A percentile compares a stretch with the other conserved stretches of the same genome.
These are phyloP conservation scores for Porites cylindrica DNA, from an alignment of 92 coral and sea anemone genomes.

Conservation along the genomic window DNA sequence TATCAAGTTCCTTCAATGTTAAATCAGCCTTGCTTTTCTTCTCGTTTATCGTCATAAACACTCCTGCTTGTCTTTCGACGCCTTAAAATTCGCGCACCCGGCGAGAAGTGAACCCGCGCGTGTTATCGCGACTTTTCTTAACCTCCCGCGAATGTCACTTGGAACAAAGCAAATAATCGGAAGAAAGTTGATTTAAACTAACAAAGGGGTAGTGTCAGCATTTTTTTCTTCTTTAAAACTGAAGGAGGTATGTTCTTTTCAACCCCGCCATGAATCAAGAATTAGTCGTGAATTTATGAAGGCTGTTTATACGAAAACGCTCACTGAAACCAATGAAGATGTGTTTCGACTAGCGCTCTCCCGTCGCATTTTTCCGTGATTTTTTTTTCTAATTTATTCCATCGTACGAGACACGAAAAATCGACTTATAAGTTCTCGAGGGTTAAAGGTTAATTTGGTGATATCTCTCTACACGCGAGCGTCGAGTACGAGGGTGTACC, in stretches of 20 bases:
- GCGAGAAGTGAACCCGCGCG: too few relatives aligned
- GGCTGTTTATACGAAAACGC: background rate
- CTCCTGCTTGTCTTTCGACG: slow-evolving; percentile 41
- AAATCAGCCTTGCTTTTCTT: too few relatives aligned
- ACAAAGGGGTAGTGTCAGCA: too few relatives aligned
- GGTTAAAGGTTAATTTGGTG: background rate
- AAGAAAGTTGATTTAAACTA: too few relatives aligned
- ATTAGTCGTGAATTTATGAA: too few relatives aligned
- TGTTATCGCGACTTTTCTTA: too few relatives aligned
- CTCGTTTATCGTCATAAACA: background rate
- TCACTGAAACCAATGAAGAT: background rate
- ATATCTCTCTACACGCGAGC: slow-evolving; percentile 11
- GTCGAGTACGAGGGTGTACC: background rate
- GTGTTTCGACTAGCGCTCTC: background rate
- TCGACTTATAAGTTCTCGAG: background rate
- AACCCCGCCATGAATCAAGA: too few relatives aligned
- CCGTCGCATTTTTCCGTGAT: background rate
- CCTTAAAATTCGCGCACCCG: background rate
- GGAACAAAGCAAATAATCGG: too few relatives aligned
- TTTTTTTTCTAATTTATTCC: background rate
- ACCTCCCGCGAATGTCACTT: too few relatives aligned
- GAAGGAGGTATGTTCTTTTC: too few relatives aligned
- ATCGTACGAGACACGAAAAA: background rate
- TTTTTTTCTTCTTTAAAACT: too few relatives aligned
- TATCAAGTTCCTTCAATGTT: too few relatives aligned